Percentiles rank a stretch among this genome's conserved stretches.
Conservation (phyloP, 2,888 invertebrate genomes). For the Acronicta alni region DNA sequence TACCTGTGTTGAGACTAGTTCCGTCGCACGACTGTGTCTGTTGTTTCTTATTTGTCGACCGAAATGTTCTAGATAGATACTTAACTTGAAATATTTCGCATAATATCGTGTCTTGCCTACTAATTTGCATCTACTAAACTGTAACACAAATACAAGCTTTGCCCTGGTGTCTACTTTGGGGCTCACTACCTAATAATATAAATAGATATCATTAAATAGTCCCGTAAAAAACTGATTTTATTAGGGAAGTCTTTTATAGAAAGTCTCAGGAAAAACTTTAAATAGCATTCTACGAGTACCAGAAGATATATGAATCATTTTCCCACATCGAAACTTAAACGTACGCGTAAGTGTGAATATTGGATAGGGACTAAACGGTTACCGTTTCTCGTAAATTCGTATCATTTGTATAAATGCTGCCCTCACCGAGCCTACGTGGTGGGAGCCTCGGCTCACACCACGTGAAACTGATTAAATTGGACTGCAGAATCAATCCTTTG, state of each 20-base stretch:
- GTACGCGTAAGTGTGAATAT: constrained; percentile 55
- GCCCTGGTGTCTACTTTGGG: too few relatives aligned
- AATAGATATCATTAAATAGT: too few relatives aligned
- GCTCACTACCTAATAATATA: too few relatives aligned
- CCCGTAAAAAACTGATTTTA: too few relatives aligned
- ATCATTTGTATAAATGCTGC: constrained; percentile 72
- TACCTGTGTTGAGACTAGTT: constrained; percentile 41
- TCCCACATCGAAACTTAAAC: constrained; percentile 49
- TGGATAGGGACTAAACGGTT: constrained; percentile 61
- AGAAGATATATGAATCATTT: constrained; percentile 1
- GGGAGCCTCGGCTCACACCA: constrained; percentile 43
- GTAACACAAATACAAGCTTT: too few relatives aligned
- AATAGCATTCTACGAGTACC: too few relatives aligned
- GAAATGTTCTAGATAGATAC: constrained; percentile 9
- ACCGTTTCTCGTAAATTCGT: constrained; percentile 65
- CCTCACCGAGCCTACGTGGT: constrained; percentile 29
- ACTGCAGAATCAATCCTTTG: constrained; percentile 11
- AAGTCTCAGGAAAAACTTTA: too few relatives aligned
- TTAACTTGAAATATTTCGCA: background rate
- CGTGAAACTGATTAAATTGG: constrained; percentile 33
- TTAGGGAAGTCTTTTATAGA: too few relatives aligned
- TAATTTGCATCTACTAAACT: too few relatives aligned
- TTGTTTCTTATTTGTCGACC: constrained; percentile 20
- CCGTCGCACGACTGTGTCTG: constrained; percentile 27
- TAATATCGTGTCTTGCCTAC: too few relatives aligned